These are phyloP conservation scores for Eristalis tenax DNA, from an alignment of 2,888 invertebrate genomes.

Conservation along the genomic window DNA sequence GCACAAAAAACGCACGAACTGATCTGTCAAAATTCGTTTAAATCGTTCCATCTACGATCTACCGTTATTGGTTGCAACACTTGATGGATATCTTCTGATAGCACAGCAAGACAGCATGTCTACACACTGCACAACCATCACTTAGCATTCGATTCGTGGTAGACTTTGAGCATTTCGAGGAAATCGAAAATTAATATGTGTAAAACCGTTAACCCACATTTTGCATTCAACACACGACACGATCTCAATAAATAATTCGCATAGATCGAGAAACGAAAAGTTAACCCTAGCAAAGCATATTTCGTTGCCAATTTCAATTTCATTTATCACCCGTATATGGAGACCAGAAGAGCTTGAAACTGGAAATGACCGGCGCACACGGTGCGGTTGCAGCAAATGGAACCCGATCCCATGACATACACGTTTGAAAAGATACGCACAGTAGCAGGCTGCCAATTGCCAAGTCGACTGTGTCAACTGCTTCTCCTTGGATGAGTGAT, in stretches of 20 bases:
- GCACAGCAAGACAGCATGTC: background rate
- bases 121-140: background rate
- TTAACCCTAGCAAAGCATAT: constrained; percentile 38
- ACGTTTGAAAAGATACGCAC: constrained; percentile 8
- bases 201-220: constrained; percentile 50
- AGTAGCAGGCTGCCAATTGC: constrained; percentile 2
- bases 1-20: too few relatives aligned
- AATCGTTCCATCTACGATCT: too few relatives aligned
- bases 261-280: constrained; percentile 37
- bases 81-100: background rate
- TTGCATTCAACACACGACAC: constrained; percentile 12
- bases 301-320: constrained; percentile 33
- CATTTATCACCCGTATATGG: constrained; percentile 22
- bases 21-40: too few relatives aligned
- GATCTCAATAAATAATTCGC: constrained; percentile 39
- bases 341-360: constrained; percentile 25
- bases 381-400: background rate
- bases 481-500: constrained; percentile 51
- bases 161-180: background rate
- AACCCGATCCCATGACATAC: constrained; percentile 23
- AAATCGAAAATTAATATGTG: constrained; percentile 2
- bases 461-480: constrained; percentile 28
- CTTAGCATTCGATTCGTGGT: background rate
- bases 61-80: background rate
- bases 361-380: constrained; percentile 13